Base-by-base conservation (phyloP, 2,113 vertebrate genomes). In the Reinhardtius hippoglossoides region DNA sequence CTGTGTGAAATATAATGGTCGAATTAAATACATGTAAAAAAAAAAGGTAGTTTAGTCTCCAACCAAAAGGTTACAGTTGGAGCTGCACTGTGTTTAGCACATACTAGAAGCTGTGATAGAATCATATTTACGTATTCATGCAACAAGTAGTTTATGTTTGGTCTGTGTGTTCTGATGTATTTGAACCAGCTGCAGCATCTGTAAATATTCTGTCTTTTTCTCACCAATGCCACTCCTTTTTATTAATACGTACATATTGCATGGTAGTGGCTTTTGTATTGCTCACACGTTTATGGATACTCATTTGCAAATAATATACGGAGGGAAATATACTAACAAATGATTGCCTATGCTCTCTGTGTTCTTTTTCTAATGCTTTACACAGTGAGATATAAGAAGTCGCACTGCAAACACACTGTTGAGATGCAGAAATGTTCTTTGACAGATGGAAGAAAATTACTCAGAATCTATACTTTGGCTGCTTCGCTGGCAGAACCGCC, bases 401-500 rank as follows among this genome's bases (percentile, higher is more conserved):
- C 35, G 37, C 18, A 48, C 7, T 44, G 21, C 24, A 50, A 83
- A 68, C 62, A 67, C 42, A 44, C n/a, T 74, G 78, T 31, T 67
- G 9, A 60, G 62, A 56, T 81, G 44, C 26, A 69, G 24, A 71
- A 55, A 65, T 74, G 79, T 27, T 73, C 15, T 60, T 26, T 81
- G 58, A 83, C 76, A 79, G 76, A 79, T 56, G 71, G 55, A 50
- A 35, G 44, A 40, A 24, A 57, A 67, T 76, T 15, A 56, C 37
- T 71, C 9, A 21, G 46, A 70, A 64, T 66, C 71, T 80, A 69
- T 64, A 71, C 50, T 68, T 88, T 68, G 46, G 55, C 62, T 64
- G n/a, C 60, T 80, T 80, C 23, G 56, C 65, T 73, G 64, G 55
- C 68, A 65, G 66, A 78, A 48, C 15, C 14, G n/a, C 7, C 26